phyloP scores from a whole-genome alignment of 2,888 invertebrate genomes.

The Drosophila anomalata region DNA sequence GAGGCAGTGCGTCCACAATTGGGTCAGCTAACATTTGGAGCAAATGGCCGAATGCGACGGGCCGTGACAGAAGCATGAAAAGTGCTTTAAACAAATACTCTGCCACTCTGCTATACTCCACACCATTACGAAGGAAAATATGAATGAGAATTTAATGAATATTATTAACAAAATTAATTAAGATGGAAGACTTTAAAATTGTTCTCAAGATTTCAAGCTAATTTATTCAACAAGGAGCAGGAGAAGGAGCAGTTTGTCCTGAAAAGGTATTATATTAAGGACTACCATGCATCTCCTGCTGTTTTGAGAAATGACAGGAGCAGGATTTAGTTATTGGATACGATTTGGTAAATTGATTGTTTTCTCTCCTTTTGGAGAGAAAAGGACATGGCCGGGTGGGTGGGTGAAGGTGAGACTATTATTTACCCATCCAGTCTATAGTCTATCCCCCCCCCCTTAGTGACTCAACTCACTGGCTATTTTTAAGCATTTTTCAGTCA shows the following conservation, averaged over 20 bases:
- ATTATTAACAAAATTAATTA: too few relatives aligned
- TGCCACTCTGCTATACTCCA: background rate
- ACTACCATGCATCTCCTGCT: background rate
- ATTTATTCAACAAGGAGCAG: background rate
- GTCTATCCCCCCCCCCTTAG: too few relatives aligned
- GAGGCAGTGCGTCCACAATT: constrained; percentile 59
- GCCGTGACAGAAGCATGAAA: constrained; percentile 50
- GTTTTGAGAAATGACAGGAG: constrained; percentile 16
- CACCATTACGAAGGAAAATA: background rate
- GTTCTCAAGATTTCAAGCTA: background rate
- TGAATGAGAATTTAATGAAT: background rate
- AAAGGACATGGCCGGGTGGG: constrained; percentile 2
- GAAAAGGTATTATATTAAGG: background rate
- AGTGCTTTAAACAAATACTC: constrained; percentile 47
- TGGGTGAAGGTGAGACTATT: constrained; percentile 42
- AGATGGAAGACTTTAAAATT: too few relatives aligned
- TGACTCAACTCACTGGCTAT: constrained; percentile 23
- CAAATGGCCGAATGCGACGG: constrained; percentile 66
- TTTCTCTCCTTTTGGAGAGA: background rate
- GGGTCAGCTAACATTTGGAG: constrained; percentile 72
- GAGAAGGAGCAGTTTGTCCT: too few relatives aligned
- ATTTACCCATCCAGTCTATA: constrained; percentile 25
- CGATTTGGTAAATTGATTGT: constrained; percentile 37
- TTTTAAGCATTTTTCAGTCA: constrained; percentile 44
- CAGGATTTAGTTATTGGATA: constrained; percentile 21